Evolutionary conservation across 2,797 vertebrate genomes (phyloP).

Genomic region (Rhabdophis nuchalis): DNA sequence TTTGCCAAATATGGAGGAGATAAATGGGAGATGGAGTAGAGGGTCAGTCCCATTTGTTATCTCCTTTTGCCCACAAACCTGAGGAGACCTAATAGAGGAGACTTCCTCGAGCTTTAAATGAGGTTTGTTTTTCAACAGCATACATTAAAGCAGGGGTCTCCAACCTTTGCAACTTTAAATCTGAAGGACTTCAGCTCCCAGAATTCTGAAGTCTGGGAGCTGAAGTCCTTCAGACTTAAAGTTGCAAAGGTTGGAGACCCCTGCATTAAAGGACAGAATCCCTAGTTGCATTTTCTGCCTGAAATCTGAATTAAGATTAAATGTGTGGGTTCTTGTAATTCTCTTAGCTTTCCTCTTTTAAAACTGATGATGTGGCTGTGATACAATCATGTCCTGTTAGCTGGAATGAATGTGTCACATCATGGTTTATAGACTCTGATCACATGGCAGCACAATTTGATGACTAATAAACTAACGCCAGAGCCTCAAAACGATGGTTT

Average conservation of each 20-base stretch:
- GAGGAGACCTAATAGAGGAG: neutral
- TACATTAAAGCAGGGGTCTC: neutral
- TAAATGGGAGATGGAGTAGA: neutral
- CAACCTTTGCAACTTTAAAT: too few relatives aligned
- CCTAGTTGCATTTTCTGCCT: neutral
- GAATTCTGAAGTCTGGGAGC: too few relatives aligned
- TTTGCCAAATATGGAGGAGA: neutral
- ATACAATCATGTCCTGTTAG: conserved; percentile 43
- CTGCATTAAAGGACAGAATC: neutral
- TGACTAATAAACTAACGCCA: conserved; percentile 58
- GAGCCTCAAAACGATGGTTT: conserved; percentile 51
- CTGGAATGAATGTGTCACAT: neutral
- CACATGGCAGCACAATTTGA: conserved; percentile 51
- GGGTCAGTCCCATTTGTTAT: neutral
- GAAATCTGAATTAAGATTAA: conserved; percentile 28
- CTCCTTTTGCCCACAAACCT: neutral
- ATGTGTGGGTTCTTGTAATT: conserved; percentile 15
- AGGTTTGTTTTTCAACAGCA: neutral
- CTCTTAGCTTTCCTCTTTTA: conserved; percentile 25
- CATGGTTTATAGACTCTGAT: conserved; percentile 34
- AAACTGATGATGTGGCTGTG: conserved; percentile 38
- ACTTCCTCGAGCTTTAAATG: neutral
- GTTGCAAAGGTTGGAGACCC: too few relatives aligned
- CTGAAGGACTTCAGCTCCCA: too few relatives aligned
- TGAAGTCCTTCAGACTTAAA: too few relatives aligned